Conservation (phyloP, 2,113 vertebrate genomes). For the Campylomormyrus numenius region DNA sequence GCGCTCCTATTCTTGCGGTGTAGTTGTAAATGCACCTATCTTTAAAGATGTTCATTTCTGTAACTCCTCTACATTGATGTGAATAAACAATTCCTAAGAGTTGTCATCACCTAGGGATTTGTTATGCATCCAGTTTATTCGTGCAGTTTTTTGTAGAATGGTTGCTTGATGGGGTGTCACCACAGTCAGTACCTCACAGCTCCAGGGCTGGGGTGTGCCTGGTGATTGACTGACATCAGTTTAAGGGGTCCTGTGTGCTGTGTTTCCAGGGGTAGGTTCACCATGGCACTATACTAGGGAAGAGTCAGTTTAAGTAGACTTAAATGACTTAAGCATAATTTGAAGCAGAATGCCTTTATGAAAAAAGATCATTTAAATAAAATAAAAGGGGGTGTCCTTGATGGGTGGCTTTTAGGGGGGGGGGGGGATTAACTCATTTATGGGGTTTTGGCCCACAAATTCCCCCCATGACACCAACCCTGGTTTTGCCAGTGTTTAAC, state of each 20-base stretch:
- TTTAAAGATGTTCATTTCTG: not conserved
- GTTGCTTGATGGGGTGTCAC: not conserved
- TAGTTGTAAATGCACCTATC: not conserved
- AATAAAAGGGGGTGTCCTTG: not conserved
- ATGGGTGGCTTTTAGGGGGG: not conserved
- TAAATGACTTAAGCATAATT: not conserved
- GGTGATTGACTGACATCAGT: not conserved
- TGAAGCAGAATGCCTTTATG: not conserved
- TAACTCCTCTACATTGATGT: not conserved
- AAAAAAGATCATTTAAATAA: not conserved
- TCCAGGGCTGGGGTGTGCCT: not conserved
- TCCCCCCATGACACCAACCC: not conserved
- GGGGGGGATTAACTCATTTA: not conserved
- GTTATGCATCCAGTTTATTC: not conserved
- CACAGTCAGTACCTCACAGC: not conserved
- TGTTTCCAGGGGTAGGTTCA: not conserved
- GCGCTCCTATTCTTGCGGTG: not conserved
- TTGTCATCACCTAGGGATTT: not conserved
- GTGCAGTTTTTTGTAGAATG: not conserved
- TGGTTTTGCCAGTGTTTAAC: not conserved
- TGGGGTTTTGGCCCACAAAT: not conserved
- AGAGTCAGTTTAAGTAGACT: not conserved
- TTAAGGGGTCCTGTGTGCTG: not conserved
- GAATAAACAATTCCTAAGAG: not conserved
- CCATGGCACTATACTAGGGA: not conserved